These are phyloP conservation scores for Boloria selene DNA, from an alignment of 2,888 invertebrate species.

Conservation along the genomic window DNA sequence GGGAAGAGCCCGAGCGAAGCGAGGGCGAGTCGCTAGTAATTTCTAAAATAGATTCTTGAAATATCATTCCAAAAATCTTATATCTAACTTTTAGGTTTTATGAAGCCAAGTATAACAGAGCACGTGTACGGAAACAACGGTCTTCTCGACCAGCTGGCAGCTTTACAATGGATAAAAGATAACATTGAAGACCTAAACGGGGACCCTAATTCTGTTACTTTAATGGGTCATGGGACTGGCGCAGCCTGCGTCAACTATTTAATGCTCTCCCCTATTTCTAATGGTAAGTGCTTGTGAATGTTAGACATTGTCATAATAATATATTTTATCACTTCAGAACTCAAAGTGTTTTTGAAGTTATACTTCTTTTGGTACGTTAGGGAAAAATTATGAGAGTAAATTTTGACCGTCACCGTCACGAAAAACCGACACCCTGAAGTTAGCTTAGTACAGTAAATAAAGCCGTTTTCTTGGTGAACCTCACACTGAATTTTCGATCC, in stretches of 20 bases:
- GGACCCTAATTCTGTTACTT: constrained; percentile 91
- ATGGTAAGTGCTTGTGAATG: constrained; percentile 64
- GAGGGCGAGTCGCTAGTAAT: too few relatives aligned
- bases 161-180: constrained; percentile 96
- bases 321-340: neutral
- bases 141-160: constrained; percentile 95
- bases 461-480: too few relatives aligned
- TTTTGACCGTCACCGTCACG: too few relatives aligned
- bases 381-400: too few relatives aligned
- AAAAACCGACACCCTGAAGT: too few relatives aligned
- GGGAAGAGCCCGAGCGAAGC: too few relatives aligned
- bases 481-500: too few relatives aligned
- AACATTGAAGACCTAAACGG: constrained; percentile 96
- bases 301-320: neutral
- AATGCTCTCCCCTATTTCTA: constrained; percentile 94
- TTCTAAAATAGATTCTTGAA: too few relatives aligned
- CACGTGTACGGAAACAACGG: constrained; percentile 94
- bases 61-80: neutral
- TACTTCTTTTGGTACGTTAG: too few relatives aligned
- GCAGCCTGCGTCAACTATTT: constrained; percentile 96
- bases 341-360: too few relatives aligned
- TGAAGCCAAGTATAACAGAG: constrained; percentile 89
- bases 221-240: constrained; percentile 97
- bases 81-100: constrained; percentile 84
- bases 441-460: too few relatives aligned